Conservation (phyloP, 2,113 vertebrate species). For the Amphilophus citrinellus region DNA sequence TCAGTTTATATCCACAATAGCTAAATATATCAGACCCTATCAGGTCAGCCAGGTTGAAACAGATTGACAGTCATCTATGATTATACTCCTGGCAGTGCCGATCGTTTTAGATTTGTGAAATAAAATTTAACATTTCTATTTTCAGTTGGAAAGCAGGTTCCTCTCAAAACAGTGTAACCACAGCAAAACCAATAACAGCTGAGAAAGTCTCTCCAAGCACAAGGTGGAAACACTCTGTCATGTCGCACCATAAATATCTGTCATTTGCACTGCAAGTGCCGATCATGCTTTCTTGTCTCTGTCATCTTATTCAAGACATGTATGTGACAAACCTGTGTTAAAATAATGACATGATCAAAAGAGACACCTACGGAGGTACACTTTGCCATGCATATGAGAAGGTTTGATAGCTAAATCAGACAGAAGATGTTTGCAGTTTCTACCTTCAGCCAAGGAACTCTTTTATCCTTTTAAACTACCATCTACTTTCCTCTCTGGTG, state of each 20-base stretch:
- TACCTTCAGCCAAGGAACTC: slow-evolving; percentile 68
- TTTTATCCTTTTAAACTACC: slow-evolving; percentile 74
- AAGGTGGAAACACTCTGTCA: slow-evolving; percentile 65
- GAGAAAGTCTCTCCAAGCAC: slow-evolving; percentile 48
- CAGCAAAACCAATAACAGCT: slow-evolving; percentile 59
- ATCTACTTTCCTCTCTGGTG: slow-evolving; percentile 66
- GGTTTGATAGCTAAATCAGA: slow-evolving; percentile 75
- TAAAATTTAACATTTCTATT: slow-evolving; percentile 68
- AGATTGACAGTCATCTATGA: slow-evolving; percentile 70
- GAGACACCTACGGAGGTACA: slow-evolving; percentile 49
- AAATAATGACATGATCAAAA: slow-evolving; percentile 77
- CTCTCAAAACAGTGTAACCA: slow-evolving; percentile 51
- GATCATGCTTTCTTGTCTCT: slow-evolving; percentile 63
- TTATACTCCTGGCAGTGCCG: slow-evolving; percentile 47
- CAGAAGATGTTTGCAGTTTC: slow-evolving; percentile 70
- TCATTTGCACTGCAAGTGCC: slow-evolving; percentile 63
- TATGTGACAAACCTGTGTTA: slow-evolving; percentile 53
- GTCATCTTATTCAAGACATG: slow-evolving; percentile 64
- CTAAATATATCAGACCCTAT: slow-evolving; percentile 73
- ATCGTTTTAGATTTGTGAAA: slow-evolving; percentile 62
- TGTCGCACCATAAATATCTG: slow-evolving; percentile 70
- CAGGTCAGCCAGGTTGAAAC: slow-evolving; percentile 61
- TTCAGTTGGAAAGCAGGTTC: slow-evolving; percentile 60
- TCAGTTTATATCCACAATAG: slow-evolving; percentile 62
- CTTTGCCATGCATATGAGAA: slow-evolving; percentile 72